Evolutionary conservation across 2,888 invertebrate species (phyloP), one percentile per base, ranked within the genome.

Genomic region (Acrobasis repandana): DNA sequence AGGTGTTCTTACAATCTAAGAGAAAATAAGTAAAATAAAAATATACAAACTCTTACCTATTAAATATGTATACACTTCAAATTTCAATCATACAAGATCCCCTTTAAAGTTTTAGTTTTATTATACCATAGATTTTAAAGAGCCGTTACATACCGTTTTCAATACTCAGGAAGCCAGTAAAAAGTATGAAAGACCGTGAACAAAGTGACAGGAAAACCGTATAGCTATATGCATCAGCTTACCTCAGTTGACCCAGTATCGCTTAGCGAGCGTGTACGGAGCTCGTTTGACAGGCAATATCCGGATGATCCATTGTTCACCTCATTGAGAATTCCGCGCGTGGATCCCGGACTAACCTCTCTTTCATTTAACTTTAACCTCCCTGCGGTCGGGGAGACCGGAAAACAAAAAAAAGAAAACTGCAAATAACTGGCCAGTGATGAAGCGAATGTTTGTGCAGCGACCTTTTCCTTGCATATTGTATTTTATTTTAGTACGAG

Each of bases 221-320:
- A 38, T 47, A 50, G 49, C 11, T 47, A 52, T 47, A 52, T 43
- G 33, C 60, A 67, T 66, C 64, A 64, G 65, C 67, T 63, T 63
- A 61, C 65, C 63, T 63, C 63, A 66, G 67, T 68, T 70, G 76
- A 76, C 75, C 77, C 72, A 76, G 76, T 74, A 72, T 71, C 73
- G 78, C 68, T 70, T 71, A 75, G 75, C 69, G 72, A 69, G 69
- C 68, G 75, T 76, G 77, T 81, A 79, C 78, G 78, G 79, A 78
- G 76, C 77, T 74, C 77, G 70, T 82, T 84, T 88, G 89, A 90
- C 89, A 88, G 85, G 86, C 88, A 90, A 90, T 90, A 89, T 90
- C 89, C 89, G 88, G 82, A 83, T 87, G 87, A 90, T 88, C 86
- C 87, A 88, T 90, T 90, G 90, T 89, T 85, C 87, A 79, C 77